Evolutionary conservation across 2,797 vertebrate species (phyloP), one percentile per base, ranked within the genome.

Genomic region (Acanthopagrus latus): DNA sequence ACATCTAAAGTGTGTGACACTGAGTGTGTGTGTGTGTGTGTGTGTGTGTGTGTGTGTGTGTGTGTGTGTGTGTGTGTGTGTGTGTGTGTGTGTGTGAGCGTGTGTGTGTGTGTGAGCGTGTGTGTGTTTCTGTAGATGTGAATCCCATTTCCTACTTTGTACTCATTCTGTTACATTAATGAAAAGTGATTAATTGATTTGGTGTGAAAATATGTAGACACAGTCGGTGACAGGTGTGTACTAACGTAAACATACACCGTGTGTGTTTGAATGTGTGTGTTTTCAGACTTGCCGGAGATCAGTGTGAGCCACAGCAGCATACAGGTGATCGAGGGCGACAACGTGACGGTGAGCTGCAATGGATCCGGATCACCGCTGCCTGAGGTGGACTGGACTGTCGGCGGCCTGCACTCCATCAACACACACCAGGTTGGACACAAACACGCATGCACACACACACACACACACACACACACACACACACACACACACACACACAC

Each of bases 371-470:
- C 96, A 0, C 98, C 98, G 0, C 88, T 99, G 90, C 98, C 98
- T 0, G 98, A 99, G 0, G 98, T 99, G 55, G 98, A 99, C 94
- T 99, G 98, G 98, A 97, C 96, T 0, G 97, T 99, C 77, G 93
- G 94, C 0, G 96, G 95, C 12, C 96, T 99, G 50, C 97, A 97
- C 88, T 99, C 98, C 83, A 98, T 99, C 94, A 99, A 98, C 93
- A 98, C 97, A 4, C 98, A 99, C 91, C 96, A 98, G 97, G 98
- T 99, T 83, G 97, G 82, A 96, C 89, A 96, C 94, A 85, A 89
- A n/a, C 29, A 60, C 57, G 81, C 65, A 78, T 62, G 68, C 69
- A 80, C 47, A 23, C 43, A 21, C 56, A 65, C 57, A 43, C 33
- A 48, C 50, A 47, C 56, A 54, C 59, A 82, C 29, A 20, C 50